These are phyloP conservation scores for Musca domestica DNA, from an alignment of 1,140 invertebrate species.

Conservation along the genomic window DNA sequence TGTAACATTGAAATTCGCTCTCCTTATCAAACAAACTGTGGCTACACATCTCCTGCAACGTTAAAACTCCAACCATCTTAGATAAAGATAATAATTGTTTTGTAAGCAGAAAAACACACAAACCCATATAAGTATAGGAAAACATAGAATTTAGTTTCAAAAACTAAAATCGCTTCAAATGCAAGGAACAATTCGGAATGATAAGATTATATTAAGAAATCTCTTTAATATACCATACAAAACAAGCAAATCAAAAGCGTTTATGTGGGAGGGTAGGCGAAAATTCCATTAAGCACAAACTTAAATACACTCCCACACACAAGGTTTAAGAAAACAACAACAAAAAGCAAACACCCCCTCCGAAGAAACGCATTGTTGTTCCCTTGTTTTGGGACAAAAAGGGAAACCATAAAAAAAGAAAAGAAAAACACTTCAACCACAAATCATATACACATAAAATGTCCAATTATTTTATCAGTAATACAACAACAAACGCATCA, in stretches of 20 bases:
- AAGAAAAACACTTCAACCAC: not conserved
- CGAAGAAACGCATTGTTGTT: too few species aligned
- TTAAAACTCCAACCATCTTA: conserved; percentile 13
- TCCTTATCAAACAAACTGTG: not conserved
- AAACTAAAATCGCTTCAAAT: conserved; percentile 23
- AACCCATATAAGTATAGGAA: not conserved
- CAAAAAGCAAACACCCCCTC: not conserved
- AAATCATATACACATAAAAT: conserved; percentile 32
- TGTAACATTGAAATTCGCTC: not conserved
- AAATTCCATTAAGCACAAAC: conserved; percentile 16
- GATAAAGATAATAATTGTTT: conserved; percentile 8
- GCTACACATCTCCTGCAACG: not conserved
- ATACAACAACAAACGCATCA: conserved; percentile 28
- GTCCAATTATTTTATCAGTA: conserved; percentile 49
- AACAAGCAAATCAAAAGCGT: not conserved
- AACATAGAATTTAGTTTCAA: conserved; percentile 22
- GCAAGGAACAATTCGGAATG: conserved; percentile 7
- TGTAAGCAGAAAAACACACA: conserved; percentile 7
- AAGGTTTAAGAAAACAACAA: not conserved
- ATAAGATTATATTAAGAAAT: not conserved
- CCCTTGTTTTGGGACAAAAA: not conserved
- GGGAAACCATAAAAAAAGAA: conserved; percentile 6
- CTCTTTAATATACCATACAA: not conserved
- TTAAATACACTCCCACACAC: not conserved
- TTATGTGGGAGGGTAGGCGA: not conserved